Evolutionary conservation across 2,888 invertebrate genomes (phyloP).

Genomic region (Stenolophus ochropezus): DNA sequence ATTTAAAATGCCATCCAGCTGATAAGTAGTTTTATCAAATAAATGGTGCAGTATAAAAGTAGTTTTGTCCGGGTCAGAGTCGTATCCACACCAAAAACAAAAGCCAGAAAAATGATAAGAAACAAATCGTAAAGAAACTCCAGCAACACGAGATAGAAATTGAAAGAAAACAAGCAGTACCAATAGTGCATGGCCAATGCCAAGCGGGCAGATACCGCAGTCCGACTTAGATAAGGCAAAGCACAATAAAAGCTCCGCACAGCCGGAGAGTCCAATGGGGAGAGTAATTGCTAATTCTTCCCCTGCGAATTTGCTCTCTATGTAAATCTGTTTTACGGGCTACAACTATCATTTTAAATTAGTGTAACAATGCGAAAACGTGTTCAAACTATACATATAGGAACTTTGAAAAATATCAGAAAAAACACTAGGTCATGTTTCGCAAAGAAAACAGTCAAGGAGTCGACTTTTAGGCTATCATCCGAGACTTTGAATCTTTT

Average conservation of each 20-base stretch:
- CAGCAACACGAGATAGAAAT: conserved; percentile 23
- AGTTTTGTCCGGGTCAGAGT: not conserved
- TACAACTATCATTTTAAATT: no score
- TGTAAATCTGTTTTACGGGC: no score
- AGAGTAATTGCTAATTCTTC: not conserved
- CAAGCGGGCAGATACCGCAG: not conserved
- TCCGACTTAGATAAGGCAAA: no score
- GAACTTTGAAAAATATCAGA: no score
- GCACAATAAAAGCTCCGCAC: no score
- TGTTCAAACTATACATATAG: no score
- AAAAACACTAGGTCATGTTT: no score
- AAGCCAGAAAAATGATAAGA: conserved; percentile 22
- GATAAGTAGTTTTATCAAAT: not conserved
- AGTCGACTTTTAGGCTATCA: no score
- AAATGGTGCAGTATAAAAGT: not conserved
- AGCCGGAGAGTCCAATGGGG: not conserved
- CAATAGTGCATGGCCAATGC: conserved; percentile 12
- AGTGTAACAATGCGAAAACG: no score
- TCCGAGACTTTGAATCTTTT: no score
- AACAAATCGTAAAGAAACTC: conserved; percentile 20
- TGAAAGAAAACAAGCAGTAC: conserved; percentile 25
- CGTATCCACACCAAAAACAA: conserved; percentile 13
- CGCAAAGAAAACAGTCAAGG: no score
- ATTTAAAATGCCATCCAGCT: not conserved
- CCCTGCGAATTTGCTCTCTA: no score